phyloP scores from a whole-genome alignment of 2,888 invertebrate species.

The Neoaliturus tenellus region DNA sequence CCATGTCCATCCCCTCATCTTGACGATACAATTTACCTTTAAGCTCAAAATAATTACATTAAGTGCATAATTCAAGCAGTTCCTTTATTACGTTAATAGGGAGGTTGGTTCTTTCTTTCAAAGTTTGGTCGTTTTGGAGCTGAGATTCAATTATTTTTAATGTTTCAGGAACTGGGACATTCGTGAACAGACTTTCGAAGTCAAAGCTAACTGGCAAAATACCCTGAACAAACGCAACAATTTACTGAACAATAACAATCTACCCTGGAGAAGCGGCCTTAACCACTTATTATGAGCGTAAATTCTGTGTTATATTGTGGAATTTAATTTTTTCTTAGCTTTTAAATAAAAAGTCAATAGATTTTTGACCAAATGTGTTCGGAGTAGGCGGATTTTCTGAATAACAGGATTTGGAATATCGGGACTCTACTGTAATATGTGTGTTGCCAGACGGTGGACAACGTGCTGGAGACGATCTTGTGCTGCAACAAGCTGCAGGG shows the following conservation, averaged over 20 bases:
- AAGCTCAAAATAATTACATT: conserved; percentile 3
- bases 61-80: neutral
- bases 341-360: no score
- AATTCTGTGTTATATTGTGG: no score
- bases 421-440: no score
- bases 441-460: conserved; percentile 85
- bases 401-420: no score
- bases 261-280: no score
- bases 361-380: no score
- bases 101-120: neutral
- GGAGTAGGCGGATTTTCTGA: no score
- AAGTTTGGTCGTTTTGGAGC: neutral
- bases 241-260: no score
- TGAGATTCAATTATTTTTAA: conserved; percentile 1
- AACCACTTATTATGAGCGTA: no score
- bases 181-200: neutral
- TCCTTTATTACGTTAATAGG: neutral
- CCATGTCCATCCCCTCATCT: conserved; percentile 2
- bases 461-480: conserved; percentile 88
- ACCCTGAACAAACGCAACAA: no score
- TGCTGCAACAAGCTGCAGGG: conserved; percentile 89
- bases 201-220: conserved; percentile 4
- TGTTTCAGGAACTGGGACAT: conserved; percentile 4
- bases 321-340: no score
- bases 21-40: conserved; percentile 15